phyloP scores from a whole-genome alignment of 2,113 vertebrate genomes.

The Dromaius novaehollandiae region DNA sequence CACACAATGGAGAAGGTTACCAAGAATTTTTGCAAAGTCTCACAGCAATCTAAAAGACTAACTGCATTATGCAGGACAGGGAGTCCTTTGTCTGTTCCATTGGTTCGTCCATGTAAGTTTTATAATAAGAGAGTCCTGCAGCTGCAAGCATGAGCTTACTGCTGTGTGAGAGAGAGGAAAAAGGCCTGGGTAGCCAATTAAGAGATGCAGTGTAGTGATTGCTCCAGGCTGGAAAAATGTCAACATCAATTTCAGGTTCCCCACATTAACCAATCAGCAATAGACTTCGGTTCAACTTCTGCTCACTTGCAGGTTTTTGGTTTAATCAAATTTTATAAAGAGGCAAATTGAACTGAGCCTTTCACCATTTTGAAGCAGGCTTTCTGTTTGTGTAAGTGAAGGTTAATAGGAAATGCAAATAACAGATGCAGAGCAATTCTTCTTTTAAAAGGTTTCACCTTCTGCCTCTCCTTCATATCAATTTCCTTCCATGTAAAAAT shows the following conservation, averaged over 20 bases:
- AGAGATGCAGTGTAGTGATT: not conserved
- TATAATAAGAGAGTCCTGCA: not conserved
- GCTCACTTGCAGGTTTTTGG: slow-evolving; percentile 5
- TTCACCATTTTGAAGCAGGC: not conserved
- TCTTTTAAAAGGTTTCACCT: not conserved
- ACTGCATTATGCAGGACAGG: slow-evolving; percentile 21
- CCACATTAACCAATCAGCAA: not conserved
- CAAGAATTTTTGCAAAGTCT: not conserved
- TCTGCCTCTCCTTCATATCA: not conserved
- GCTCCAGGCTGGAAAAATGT: slow-evolving; percentile 12
- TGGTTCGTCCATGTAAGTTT: slow-evolving; percentile 17
- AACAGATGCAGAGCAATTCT: not conserved
- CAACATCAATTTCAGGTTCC: slow-evolving; percentile 11
- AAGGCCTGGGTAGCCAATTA: slow-evolving; percentile 7
- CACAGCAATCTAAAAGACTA: slow-evolving; percentile 41
- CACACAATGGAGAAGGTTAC: not conserved
- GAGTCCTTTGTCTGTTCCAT: slow-evolving; percentile 16
- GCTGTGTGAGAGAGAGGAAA: slow-evolving; percentile 4
- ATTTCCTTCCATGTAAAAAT: not conserved
- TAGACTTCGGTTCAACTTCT: not conserved
- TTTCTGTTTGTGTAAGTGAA: not conserved
- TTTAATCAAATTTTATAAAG: slow-evolving; percentile 52
- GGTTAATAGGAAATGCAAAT: slow-evolving; percentile 36
- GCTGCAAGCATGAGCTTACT: not conserved
- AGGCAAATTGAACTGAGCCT: not conserved